Base-by-base conservation (phyloP, 2,113 vertebrate species). In the Aptenodytes forsteri region DNA sequence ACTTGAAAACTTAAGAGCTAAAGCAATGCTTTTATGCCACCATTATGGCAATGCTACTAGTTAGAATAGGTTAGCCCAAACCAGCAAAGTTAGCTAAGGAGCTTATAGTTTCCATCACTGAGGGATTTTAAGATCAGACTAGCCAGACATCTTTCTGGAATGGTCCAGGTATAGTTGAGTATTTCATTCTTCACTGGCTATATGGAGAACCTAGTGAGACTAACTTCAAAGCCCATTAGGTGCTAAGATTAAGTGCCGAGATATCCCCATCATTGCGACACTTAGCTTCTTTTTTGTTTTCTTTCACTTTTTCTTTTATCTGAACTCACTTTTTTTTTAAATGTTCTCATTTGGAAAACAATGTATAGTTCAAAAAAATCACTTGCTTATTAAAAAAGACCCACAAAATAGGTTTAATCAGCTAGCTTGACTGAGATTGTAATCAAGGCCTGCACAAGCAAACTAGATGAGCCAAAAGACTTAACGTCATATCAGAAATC, bases 241-340 rank as follows among this genome's bases (percentile, higher is more conserved):
- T 80, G 17, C 25, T 75, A 71, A 44, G 9, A 56, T n/a, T 38
- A 38, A 40, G 10, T 58, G 25, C 21, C 65, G 15, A 84, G 40
- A 81, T 50, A 72, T 16, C 7, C 10, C 10, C 13, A 10, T 62
- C 18, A 59, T 12, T 67, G 32, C 0, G 0, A 75, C 27, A 58
- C 0, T 17, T 71, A 8, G 1, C 6, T 76, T 72, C 7, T 62
- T 56, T 86, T 64, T 47, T 13, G 3, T 67, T 69, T 40, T 61
- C 19, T 58, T 83, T 59, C 19, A 38, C 4, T 54, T 83, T 34
- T 90, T 50, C 8, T 78, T 56, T 67, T 22, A 22, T n/a, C 20
- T 44, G 26, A 83, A 52, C 16, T 77, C 4, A 59, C 6, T 59
- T 66, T 84, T 71, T 84, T 52, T 47, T 6, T 7, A 0, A 36